These are phyloP conservation scores for Ladona fulva DNA, from an alignment of 1,140 invertebrate genomes.

Conservation along the genomic window DNA sequence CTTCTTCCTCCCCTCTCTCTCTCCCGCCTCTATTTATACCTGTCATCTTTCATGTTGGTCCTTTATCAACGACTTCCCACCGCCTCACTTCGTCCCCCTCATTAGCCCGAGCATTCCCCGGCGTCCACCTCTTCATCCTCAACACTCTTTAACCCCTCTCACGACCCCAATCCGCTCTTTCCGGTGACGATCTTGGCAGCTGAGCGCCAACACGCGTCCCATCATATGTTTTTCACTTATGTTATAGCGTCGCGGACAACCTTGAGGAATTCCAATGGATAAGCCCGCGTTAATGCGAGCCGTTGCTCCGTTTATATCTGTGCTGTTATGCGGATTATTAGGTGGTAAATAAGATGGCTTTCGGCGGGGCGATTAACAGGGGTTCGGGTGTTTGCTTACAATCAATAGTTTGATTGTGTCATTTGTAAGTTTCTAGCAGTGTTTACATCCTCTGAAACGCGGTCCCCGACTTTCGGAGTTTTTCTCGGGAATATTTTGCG, in stretches of 20 bases:
- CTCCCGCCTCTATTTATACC: constrained; percentile 8
- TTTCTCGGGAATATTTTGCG: no score
- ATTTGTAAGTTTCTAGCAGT: no score
- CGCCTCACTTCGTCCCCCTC: not conserved
- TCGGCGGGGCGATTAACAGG: no score
- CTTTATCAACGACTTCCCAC: not conserved
- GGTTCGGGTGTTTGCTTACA: no score
- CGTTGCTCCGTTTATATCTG: no score
- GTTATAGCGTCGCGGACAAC: not conserved
- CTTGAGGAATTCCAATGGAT: not conserved
- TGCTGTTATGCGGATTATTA: no score
- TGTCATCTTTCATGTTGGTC: not conserved
- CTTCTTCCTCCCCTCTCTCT: not conserved
- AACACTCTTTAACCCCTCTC: not conserved
- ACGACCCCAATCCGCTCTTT: not conserved
- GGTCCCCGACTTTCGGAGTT: no score
- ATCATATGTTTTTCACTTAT: constrained; percentile 2
- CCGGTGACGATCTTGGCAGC: not conserved
- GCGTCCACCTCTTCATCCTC: not conserved
- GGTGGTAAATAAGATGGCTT: no score
- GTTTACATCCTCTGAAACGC: no score
- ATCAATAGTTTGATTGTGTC: no score
- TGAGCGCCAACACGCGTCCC: not conserved
- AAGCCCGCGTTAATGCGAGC: not conserved
- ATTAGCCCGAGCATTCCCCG: not conserved